phyloP scores from a whole-genome alignment of 2,113 vertebrate species.

The Cygnus atratus region DNA sequence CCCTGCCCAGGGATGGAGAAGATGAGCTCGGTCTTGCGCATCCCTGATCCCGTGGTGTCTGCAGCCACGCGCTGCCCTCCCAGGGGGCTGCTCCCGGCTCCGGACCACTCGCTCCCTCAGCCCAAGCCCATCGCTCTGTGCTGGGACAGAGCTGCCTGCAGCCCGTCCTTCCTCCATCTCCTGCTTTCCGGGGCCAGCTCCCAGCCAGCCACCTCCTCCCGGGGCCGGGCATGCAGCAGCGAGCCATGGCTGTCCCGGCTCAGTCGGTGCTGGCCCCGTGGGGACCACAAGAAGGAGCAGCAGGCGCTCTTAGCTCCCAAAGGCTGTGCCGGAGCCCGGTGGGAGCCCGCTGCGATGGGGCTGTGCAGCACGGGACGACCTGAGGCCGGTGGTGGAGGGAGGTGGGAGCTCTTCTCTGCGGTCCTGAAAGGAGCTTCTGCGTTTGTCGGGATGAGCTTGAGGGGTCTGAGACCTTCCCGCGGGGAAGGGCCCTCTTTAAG shows the following conservation, averaged over 20 bases:
- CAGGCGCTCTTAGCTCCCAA: too few relatives aligned
- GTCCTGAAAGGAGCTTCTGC: neutral
- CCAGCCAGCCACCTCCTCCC: neutral
- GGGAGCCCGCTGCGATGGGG: too few relatives aligned
- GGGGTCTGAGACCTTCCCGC: neutral
- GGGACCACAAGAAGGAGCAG: too few relatives aligned
- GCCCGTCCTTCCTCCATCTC: neutral
- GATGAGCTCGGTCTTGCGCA: neutral
- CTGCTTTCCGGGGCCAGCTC: neutral
- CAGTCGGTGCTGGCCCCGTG: too few relatives aligned
- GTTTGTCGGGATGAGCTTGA: too few relatives aligned
- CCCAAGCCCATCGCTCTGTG: neutral
- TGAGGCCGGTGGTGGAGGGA: neutral
- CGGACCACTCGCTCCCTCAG: neutral
- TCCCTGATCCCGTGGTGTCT: neutral
- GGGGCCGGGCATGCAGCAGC: too few relatives aligned
- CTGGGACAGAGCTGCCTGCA: neutral
- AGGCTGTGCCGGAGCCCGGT: too few relatives aligned
- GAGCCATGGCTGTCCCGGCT: too few relatives aligned
- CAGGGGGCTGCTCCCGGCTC: neutral
- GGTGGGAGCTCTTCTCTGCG: neutral
- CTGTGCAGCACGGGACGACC: too few relatives aligned
- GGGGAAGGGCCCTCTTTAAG: neutral
- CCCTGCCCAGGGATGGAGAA: neutral
- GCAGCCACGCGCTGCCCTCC: neutral